Evolutionary conservation across 1,140 invertebrate species (phyloP), one percentile per base, ranked within the genome.

Genomic region (Ooceraea biroi): DNA sequence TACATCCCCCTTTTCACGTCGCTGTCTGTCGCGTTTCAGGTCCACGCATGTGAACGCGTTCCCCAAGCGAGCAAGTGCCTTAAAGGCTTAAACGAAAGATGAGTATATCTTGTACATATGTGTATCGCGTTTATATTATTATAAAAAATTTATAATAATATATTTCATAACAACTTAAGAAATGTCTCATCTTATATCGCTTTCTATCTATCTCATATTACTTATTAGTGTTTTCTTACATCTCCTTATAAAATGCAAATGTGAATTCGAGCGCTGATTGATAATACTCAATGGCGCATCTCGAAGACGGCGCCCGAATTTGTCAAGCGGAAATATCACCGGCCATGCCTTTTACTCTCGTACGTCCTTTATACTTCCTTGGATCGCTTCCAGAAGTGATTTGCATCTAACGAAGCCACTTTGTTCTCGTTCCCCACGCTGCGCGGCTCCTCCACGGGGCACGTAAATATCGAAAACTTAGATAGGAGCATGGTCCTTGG

Each of bases 401-500:
- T 85, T 85, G 84, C 84, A 85, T 85, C 82, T 85, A 85, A 85
- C 80, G 82, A 85, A 85, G 72, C 80, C 72, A 85, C 84, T 83
- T 83, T 84, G 48, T 84, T 77, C 82, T 71, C 44, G 55, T 74
- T 52, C 12, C 44, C 19, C 44, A 27, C 19, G 71, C 19, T 19
- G 36, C 30, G 55, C 52, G 11, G 55, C 52, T 63, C 36, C 68
- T 73, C 12, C 27, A 5, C 74, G 63, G 48, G 17, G 55, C 17
- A 46, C 19, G 57, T 86, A 85, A 86, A 86, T 83, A 71, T 77
- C 69, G 63, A 71, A 87, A 87, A 82, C 36, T 44, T 60, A n/a
- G 3, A 36, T 11, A 71, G 48, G 41, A 50, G 76, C 10, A 55
- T 7, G 71, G n/a, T 10, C 5, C 3, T 50, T 27, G 48, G n/a